phyloP scores from a whole-genome alignment of 2,888 invertebrate genomes.

The Caenorhabditis japonica region DNA sequence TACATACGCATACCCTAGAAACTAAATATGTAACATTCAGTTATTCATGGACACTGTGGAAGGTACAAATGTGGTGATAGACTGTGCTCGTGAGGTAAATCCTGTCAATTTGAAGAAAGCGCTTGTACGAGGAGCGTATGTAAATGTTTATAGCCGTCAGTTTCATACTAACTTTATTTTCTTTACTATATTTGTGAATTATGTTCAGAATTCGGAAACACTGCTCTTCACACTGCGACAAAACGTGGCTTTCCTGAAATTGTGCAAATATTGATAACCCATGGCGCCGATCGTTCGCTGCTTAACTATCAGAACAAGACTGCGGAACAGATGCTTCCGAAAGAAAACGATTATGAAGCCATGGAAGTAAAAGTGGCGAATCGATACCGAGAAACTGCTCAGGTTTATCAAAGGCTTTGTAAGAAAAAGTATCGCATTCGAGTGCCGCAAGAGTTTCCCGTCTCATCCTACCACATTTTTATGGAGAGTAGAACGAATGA shows the following conservation, averaged over 20 bases:
- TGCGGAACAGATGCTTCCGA: too few relatives aligned
- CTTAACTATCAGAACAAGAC: too few relatives aligned
- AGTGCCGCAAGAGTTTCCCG: slow-evolving; percentile 15
- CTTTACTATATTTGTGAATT: too few relatives aligned
- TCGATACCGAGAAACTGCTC: background rate
- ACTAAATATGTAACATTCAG: too few relatives aligned
- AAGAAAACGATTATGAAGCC: slow-evolving; percentile 6
- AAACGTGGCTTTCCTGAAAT: background rate
- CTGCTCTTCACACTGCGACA: too few relatives aligned
- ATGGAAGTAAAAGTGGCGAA: too few relatives aligned
- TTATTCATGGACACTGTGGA: too few relatives aligned
- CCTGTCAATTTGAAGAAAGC: background rate
- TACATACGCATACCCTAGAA: too few relatives aligned
- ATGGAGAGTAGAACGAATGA: too few relatives aligned
- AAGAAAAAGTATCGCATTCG: slow-evolving; percentile 1
- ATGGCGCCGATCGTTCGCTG: slow-evolving; percentile 25
- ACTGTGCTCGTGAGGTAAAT: slow-evolving; percentile 11
- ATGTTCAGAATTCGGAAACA: too few relatives aligned
- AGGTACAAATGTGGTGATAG: background rate
- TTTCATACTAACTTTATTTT: background rate
- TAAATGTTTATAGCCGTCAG: slow-evolving; percentile 8
- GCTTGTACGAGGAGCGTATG: slow-evolving; percentile 4
- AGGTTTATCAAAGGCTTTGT: slow-evolving; percentile 1
- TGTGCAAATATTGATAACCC: slow-evolving; percentile 12
- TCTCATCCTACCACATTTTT: slow-evolving; percentile 6